Conservation (phyloP, 2,797 vertebrate species). For the Carduelis carduelis region DNA sequence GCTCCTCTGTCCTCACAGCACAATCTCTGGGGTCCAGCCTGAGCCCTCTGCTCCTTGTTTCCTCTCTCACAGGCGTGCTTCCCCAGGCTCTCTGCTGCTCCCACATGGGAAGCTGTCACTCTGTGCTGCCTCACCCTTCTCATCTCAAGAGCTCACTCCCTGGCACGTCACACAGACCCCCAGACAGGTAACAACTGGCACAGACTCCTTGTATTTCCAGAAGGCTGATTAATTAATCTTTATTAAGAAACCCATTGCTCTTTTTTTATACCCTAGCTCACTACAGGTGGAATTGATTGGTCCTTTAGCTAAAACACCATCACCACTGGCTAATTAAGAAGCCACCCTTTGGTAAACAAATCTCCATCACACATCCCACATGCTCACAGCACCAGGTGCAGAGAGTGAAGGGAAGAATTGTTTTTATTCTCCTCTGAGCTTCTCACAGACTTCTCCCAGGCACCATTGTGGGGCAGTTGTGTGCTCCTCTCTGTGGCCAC, state of each 20-base stretch:
- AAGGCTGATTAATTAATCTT: not conserved
- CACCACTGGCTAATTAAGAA: not conserved
- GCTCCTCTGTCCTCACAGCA: not conserved
- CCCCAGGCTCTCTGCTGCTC: not conserved
- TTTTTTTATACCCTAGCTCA: not conserved
- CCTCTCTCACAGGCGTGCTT: not conserved
- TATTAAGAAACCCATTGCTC: not conserved
- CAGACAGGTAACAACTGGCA: not conserved
- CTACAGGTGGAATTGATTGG: not conserved
- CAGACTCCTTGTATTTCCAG: not conserved
- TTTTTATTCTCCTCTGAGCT: not conserved
- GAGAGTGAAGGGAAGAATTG: not conserved
- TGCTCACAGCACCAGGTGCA: not conserved
- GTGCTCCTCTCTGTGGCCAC: not conserved
- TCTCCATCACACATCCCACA: not conserved
- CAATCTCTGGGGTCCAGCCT: not conserved
- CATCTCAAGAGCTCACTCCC: not conserved
- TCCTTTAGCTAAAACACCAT: not conserved
- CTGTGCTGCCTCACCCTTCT: not conserved
- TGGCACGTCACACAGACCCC: rapidly evolving
- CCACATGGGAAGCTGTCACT: not conserved
- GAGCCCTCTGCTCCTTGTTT: not conserved
- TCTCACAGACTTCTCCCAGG: not conserved
- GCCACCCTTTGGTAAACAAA: not conserved
- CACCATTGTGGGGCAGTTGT: not conserved